Evolutionary conservation across 1,140 invertebrate species (phyloP).

Genomic region (Phocides pigmalion): DNA sequence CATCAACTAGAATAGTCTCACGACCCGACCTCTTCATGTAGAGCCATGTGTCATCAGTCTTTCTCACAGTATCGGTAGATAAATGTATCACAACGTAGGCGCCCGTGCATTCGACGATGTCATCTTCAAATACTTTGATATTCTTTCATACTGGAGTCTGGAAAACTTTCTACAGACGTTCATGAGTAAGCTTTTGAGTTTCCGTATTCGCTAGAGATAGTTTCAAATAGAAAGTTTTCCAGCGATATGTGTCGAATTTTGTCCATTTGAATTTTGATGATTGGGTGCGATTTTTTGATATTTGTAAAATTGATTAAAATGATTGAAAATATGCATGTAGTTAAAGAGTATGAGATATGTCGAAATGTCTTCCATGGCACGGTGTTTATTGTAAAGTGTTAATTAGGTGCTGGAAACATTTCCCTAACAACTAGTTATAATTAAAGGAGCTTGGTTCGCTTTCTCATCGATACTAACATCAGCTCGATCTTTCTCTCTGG

Average conservation of each 20-base stretch:
- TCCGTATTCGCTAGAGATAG: constrained; percentile 57
- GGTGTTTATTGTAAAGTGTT: constrained; percentile 51
- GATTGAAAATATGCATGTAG: constrained; percentile 61
- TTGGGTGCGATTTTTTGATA: constrained; percentile 44
- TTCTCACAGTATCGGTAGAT: constrained; percentile 77
- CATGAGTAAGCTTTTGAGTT: constrained; percentile 51
- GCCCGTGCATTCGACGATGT: constrained; percentile 69
- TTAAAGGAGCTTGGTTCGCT: constrained; percentile 72
- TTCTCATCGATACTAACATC: constrained; percentile 66
- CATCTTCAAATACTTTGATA: constrained; percentile 56
- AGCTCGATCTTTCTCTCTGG: constrained; percentile 50
- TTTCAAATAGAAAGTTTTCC: constrained; percentile 76
- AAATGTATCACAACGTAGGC: constrained; percentile 83
- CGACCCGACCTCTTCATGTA: constrained; percentile 74
- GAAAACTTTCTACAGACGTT: constrained; percentile 72
- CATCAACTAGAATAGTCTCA: constrained; percentile 70
- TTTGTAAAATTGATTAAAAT: constrained; percentile 44
- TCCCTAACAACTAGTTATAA: constrained; percentile 51
- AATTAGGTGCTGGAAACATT: constrained; percentile 69
- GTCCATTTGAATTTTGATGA: constrained; percentile 40
- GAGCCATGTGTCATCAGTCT: constrained; percentile 72
- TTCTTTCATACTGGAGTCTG: constrained; percentile 56
- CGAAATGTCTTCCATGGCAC: constrained; percentile 75
- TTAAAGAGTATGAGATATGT: constrained; percentile 56
- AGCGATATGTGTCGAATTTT: constrained; percentile 58